Evolutionary conservation across 1,140 invertebrate species (phyloP), one percentile per base, ranked within the genome.

Genomic region (Drosophila busckii): DNA sequence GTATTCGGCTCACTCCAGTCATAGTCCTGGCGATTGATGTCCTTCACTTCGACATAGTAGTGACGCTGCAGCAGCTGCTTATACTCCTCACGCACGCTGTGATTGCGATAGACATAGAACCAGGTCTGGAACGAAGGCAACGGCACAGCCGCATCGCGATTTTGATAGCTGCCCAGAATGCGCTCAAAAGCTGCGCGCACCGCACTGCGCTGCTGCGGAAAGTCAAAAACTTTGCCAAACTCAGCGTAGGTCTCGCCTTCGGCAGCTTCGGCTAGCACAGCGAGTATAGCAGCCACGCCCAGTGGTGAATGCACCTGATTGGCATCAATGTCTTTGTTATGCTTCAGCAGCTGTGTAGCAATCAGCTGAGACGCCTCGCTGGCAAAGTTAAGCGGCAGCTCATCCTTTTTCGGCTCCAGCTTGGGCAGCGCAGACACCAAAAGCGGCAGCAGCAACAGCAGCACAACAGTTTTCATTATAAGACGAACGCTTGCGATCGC

Each of bases 71-170:
- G 68, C 40, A 90, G 86, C 58, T 89, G 87, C 64, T 89, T 91
- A 44, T 89, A 92, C 15, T 90, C 89, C 26, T 91, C 89, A 45
- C 90, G 88, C 1, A 91, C 89, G 0, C 90, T 89, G 61, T 90
- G 89, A 45, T 92, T 92, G 64, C 91, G 90, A 66, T 92, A 92
- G 28, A 92, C 89, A 56, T 92, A 92, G 64, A 92, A 90, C 88
- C 89, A 92, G 49, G 90, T 91, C 71, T 91, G 90, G 60, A 92
- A 89, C 58, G 91, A 90, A 8, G 91, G 91, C 56, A 68, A 88
- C 87, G 35, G 87, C 8, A 59, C 58, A 2, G 85, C 87, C 83
- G 68, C 89, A 45, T 89, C 88, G n/a, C 89, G 87, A 15, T 88
- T 90, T 50, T 89, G 89, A 59, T 89, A 89, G 26, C 88, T 87